These are phyloP conservation scores for Hycleus phaleratus DNA, from an alignment of 1,140 invertebrate genomes.

Conservation along the genomic window DNA sequence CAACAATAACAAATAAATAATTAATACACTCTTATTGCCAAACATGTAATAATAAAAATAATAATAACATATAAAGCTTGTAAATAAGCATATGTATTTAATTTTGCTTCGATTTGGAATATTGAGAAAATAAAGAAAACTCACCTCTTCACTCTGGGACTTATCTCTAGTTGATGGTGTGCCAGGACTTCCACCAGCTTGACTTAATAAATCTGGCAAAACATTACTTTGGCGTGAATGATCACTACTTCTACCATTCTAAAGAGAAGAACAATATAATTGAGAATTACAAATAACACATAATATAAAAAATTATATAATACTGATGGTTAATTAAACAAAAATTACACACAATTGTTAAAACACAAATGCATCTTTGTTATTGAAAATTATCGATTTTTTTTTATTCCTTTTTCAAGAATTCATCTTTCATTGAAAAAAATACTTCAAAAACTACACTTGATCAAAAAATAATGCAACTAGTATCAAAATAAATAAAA, in stretches of 20 bases:
- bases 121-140: conserved; percentile 25
- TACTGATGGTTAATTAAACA: not conserved
- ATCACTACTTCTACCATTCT: conserved; percentile 60
- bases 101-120: no score
- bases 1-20: no score
- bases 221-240: conserved; percentile 79
- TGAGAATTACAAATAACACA: not conserved
- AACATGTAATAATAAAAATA: not conserved
- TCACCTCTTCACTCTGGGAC: conserved; percentile 89
- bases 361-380: conserved; percentile 3
- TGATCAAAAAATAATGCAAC: not conserved
- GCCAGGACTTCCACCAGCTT: conserved; percentile 69
- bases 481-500: not conserved
- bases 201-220: conserved; percentile 86
- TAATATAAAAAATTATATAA: no score
- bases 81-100: no score
- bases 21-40: not conserved
- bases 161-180: conserved; percentile 84
- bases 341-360: conserved; percentile 12
- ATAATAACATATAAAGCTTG: no score
- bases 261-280: conserved; percentile 32
- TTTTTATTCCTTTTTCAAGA: not conserved
- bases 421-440: not conserved
- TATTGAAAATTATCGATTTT: not conserved
- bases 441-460: not conserved